Evolutionary conservation across 53 echinoderm and acorn worm genomes (phyloP).

Genomic region (Antedon mediterranea): DNA sequence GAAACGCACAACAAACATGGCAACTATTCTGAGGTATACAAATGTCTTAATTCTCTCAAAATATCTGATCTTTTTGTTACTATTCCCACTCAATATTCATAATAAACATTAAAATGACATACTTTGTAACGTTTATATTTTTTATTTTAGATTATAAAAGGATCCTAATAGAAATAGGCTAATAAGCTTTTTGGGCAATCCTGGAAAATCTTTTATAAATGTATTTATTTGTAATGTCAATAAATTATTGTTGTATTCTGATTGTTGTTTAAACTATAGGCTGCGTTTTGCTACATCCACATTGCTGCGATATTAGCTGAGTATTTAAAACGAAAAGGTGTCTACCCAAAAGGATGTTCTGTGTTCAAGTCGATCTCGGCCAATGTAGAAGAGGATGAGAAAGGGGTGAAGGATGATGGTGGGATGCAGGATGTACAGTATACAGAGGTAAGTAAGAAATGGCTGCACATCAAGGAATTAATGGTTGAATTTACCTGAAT

Average conservation of each 20-base stretch:
- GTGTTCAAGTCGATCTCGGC: conserved; percentile 79
- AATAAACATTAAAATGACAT: too few relatives aligned
- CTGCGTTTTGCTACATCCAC: conserved; percentile 93
- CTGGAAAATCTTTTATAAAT: background rate
- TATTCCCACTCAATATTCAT: too few relatives aligned
- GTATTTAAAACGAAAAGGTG: conserved; percentile 68
- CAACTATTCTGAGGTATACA: conserved; percentile 88
- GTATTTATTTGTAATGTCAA: too few relatives aligned
- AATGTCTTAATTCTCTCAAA: background rate
- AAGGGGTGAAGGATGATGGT: conserved; percentile 77
- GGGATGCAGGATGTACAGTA: conserved; percentile 95
- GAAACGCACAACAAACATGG: conserved; percentile 77
- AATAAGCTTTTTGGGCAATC: too few relatives aligned
- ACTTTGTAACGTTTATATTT: background rate
- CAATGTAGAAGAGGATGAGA: conserved; percentile 81
- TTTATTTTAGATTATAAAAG: too few relatives aligned
- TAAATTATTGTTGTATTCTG: background rate
- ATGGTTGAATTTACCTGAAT: background rate
- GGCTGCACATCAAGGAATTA: too few relatives aligned
- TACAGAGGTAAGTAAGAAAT: conserved; percentile 77
- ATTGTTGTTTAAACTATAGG: conserved; percentile 16
- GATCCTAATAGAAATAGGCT: too few relatives aligned
- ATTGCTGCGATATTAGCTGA: conserved; percentile 90
- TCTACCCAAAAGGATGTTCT: conserved; percentile 51
- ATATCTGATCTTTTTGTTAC: background rate